These are phyloP conservation scores for Onychomys arenicola DNA, from an alignment of 2,797 vertebrate species.

Conservation along the genomic window DNA sequence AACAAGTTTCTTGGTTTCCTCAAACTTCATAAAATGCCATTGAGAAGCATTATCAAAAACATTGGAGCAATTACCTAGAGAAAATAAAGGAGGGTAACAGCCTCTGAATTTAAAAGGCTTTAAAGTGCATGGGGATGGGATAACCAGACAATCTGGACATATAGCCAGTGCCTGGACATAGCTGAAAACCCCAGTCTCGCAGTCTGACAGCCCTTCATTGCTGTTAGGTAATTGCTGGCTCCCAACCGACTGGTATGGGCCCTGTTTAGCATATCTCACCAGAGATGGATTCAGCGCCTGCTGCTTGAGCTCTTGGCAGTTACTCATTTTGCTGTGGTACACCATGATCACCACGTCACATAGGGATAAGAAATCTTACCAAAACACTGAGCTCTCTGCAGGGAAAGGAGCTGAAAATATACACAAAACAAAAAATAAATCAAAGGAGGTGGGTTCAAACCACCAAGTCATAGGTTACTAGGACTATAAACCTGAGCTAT, in stretches of 20 bases:
- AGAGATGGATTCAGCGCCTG: background rate
- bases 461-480: background rate
- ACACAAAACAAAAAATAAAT: background rate
- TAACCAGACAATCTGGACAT: background rate
- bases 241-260: background rate
- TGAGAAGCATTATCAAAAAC: background rate
- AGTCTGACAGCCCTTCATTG: background rate
- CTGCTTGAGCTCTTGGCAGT: background rate
- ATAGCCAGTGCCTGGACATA: background rate
- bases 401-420: background rate
- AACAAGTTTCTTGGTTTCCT: background rate
- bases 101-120: background rate
- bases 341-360: fast-evolving
- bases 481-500: background rate
- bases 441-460: background rate
- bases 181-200: slow-evolving; percentile 14
- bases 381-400: background rate
- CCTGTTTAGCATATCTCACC: background rate
- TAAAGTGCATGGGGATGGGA: background rate
- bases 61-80: background rate
- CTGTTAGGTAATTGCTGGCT: background rate
- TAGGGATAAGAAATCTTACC: background rate
- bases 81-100: background rate
- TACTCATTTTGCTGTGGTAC: background rate
- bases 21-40: background rate